Evolutionary conservation across 1,140 invertebrate genomes (phyloP).

Genomic region (Drosophila mojavensis): DNA sequence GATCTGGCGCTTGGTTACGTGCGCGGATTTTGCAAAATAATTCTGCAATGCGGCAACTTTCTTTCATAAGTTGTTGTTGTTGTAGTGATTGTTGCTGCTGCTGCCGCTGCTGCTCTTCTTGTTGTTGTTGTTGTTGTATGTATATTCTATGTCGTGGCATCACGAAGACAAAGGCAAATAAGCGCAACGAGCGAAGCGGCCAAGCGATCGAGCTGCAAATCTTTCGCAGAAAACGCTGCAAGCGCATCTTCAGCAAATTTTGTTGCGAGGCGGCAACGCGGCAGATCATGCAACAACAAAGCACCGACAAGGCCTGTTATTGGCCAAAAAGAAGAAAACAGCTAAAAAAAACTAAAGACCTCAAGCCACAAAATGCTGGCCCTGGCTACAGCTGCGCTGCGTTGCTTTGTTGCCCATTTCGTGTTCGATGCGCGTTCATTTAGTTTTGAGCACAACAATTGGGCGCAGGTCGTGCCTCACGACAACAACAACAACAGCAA

Average conservation of each 20-base stretch:
- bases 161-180: conserved; percentile 79
- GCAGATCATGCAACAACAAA: conserved; percentile 52
- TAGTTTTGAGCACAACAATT: conserved; percentile 76
- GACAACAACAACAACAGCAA: conserved; percentile 50
- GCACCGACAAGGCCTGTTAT: conserved; percentile 41
- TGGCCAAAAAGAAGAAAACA: conserved; percentile 18
- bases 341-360: conserved; percentile 28
- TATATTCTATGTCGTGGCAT: conserved; percentile 75
- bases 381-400: conserved; percentile 21
- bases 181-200: conserved; percentile 55
- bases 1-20: conserved; percentile 61
- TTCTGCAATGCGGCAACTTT: conserved; percentile 70
- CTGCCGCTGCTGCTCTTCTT: conserved; percentile 8
- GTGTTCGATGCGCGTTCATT: conserved; percentile 80
- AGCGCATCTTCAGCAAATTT: conserved; percentile 77
- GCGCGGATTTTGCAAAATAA: conserved; percentile 66
- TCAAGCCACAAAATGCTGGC: conserved; percentile 26
- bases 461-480: conserved; percentile 79
- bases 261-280: conserved; percentile 30
- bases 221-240: conserved; percentile 71
- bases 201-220: conserved; percentile 37
- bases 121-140: conserved; percentile 18
- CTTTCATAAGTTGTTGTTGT: conserved; percentile 54
- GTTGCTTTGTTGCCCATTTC: conserved; percentile 46
- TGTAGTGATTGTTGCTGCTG: conserved; percentile 21